Conservation (phyloP, 1,140 invertebrate species). For the Vollenhovia emeryi region DNA sequence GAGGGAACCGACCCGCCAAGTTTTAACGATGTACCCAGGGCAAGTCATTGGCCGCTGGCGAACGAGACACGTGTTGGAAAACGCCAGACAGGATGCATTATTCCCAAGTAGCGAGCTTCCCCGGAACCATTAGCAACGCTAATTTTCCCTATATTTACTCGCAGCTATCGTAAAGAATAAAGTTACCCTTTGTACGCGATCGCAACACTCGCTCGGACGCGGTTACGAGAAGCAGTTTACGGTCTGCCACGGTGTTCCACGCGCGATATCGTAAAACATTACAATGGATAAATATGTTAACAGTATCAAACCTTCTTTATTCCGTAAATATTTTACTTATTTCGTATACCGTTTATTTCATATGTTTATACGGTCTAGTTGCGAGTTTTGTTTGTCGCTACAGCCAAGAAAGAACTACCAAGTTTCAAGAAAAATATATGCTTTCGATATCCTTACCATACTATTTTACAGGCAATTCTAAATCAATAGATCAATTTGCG, state of each 20-base stretch:
- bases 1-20: slow-evolving; percentile 21
- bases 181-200: slow-evolving; percentile 17
- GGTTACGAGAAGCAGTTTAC: not conserved
- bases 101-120: slow-evolving; percentile 31
- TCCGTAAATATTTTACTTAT: not conserved
- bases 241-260: not conserved
- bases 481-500: not conserved
- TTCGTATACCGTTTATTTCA: not conserved
- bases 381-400: too few relatives aligned
- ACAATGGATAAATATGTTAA: not conserved
- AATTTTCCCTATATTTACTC: slow-evolving; percentile 56
- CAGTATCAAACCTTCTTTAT: not conserved
- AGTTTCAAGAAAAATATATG: not conserved
- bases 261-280: not conserved
- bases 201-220: not conserved
- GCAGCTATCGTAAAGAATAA: slow-evolving; percentile 24
- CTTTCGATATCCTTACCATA: not conserved
- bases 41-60: slow-evolving; percentile 39
- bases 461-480: too few relatives aligned
- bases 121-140: slow-evolving; percentile 44
- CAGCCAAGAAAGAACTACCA: not conserved
- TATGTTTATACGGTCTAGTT: not conserved
- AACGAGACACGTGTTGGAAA: slow-evolving; percentile 35
- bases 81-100: slow-evolving; percentile 41
- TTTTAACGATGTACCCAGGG: slow-evolving; percentile 44